phyloP scores from a whole-genome alignment of 2,888 invertebrate genomes.

The Acrobasis repandana region DNA sequence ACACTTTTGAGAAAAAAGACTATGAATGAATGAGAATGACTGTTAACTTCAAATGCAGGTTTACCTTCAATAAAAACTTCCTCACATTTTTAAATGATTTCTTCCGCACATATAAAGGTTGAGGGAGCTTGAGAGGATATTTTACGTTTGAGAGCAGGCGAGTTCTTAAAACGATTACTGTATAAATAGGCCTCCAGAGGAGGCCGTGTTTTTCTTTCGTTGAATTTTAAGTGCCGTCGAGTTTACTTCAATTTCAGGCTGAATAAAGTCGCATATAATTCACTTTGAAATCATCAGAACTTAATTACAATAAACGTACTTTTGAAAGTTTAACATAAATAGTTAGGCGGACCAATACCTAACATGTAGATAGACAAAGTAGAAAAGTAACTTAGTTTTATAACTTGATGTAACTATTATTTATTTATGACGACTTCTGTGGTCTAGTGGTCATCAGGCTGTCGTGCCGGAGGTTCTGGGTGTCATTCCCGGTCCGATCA shows the following conservation, averaged over 20 bases:
- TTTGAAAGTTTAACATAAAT: too few species aligned
- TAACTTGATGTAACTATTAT: too few species aligned
- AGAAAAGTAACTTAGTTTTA: too few species aligned
- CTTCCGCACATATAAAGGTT: conserved; percentile 15
- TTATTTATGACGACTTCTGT: too few species aligned
- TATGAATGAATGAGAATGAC: too few species aligned
- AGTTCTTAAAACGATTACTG: conserved; percentile 24
- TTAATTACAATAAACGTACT: not conserved
- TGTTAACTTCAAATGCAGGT: not conserved
- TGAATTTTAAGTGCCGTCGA: conserved; percentile 15
- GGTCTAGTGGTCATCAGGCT: too few species aligned
- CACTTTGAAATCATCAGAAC: not conserved
- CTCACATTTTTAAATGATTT: conserved; percentile 19
- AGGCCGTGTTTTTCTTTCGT: conserved; percentile 12
- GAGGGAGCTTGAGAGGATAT: conserved; percentile 22
- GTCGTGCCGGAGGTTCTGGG: too few species aligned
- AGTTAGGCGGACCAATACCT: too few species aligned
- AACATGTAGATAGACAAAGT: too few species aligned
- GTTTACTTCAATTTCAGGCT: not conserved
- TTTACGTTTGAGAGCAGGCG: conserved; percentile 16
- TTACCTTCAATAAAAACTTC: conserved; percentile 14
- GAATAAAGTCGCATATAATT: not conserved
- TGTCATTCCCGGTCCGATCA: too few species aligned
- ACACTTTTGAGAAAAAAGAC: too few species aligned
- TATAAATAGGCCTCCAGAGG: conserved; percentile 19